Evolutionary conservation across 2,888 invertebrate genomes (phyloP).

Genomic region (Eutolmus rufibarbis): DNA sequence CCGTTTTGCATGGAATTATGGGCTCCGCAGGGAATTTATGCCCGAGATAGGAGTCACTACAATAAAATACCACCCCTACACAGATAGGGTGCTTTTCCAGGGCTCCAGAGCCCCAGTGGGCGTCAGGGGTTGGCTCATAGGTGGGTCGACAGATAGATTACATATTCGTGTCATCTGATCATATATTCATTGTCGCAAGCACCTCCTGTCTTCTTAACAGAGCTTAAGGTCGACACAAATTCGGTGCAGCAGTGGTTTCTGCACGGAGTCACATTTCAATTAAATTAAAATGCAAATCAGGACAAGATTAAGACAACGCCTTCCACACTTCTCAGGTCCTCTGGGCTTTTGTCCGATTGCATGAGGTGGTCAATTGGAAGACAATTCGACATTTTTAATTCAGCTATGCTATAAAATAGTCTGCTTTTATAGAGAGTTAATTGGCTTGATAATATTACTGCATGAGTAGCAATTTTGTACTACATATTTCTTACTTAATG

Average conservation of each 20-base stretch:
- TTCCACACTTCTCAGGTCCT: background rate
- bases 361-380: background rate
- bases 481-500: too few relatives aligned
- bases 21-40: background rate
- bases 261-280: background rate
- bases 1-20: constrained; percentile 26
- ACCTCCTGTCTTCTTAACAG: background rate
- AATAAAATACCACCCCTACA: background rate
- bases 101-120: background rate
- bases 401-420: background rate
- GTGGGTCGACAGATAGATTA: background rate
- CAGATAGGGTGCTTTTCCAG: background rate
- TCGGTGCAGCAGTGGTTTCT: background rate
- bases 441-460: background rate
- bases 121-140: background rate
- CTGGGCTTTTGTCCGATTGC: background rate
- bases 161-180: background rate
- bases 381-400: background rate
- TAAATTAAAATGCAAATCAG: background rate
- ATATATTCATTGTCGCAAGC: background rate
- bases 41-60: background rate
- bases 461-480: background rate
- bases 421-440: background rate
- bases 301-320: background rate
- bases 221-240: background rate